Conservation (phyloP, 2,113 vertebrate genomes). For the Phodopus roborovskii region DNA sequence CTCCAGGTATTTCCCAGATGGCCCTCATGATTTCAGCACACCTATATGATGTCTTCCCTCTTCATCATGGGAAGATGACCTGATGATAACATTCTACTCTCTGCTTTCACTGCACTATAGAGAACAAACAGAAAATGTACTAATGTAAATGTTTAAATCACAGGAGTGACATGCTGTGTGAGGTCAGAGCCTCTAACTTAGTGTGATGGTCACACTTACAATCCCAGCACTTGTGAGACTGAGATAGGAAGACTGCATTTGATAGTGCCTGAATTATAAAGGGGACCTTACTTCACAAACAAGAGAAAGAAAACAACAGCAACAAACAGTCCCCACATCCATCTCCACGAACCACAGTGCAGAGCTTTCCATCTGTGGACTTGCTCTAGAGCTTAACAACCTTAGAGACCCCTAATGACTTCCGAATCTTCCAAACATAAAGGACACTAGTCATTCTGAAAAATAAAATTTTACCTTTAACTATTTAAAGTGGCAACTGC, state of each 20-base stretch:
- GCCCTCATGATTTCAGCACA: background rate
- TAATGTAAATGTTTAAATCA: background rate
- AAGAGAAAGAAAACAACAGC: background rate
- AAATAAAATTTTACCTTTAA: background rate
- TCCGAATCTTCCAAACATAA: background rate
- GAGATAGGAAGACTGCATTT: background rate
- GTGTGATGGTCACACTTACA: background rate
- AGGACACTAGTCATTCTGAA: background rate
- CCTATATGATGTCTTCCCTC: background rate
- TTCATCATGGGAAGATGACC: background rate
- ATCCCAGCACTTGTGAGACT: background rate
- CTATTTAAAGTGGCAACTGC: background rate
- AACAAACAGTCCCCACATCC: background rate
- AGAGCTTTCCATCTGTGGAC: background rate
- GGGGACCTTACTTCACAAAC: background rate
- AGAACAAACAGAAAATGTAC: constrained; percentile 17
- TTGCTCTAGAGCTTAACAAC: background rate
- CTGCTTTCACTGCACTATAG: background rate
- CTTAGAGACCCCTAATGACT: background rate
- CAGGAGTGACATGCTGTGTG: background rate
- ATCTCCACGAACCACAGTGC: background rate
- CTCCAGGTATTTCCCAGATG: background rate
- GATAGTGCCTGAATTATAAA: no score
- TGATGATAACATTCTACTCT: background rate
- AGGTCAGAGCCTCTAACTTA: background rate